Base-by-base conservation (phyloP, 2,888 invertebrate species). In the Stenolophus ochropezus region DNA sequence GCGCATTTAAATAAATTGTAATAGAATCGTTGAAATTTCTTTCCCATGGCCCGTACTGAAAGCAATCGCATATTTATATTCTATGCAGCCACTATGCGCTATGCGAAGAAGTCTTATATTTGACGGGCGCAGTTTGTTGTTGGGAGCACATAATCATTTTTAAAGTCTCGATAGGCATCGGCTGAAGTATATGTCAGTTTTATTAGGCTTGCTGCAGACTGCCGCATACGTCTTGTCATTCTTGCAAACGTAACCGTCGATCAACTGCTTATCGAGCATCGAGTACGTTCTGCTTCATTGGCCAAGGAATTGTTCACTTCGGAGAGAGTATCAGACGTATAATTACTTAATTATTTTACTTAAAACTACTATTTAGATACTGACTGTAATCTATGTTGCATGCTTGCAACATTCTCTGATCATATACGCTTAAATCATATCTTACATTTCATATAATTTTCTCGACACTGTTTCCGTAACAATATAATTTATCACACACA, bases 161-260 rank as follows among this genome's bases (percentile, higher is more conserved):
- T 42, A 78, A 78, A 78, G 18, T 65, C 78, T 78, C 61, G 78
- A 78, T 78, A 65, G 65, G 49, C 47, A 65, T 65, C 74, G 51
- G 21, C 47, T n/a, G 25, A 65, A 42, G 65, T 69, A 79, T 79
- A 25, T 79, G 79, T 71, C 79, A 79, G 53, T 51, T 86, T 86
- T 86, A 86, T 86, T 86, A 86, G 86, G 85, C 86, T 85, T 86
- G 6, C 14, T 25, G 42, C 33, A 69, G 27, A 69, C 47, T 42
- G 61, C 16, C 6, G 78, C 49, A 71, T 79, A 53, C 33, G n/a
- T 79, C 69, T 49, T 69, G 79, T 79, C 79, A 79, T 51, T 14
- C 20, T 51, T 47, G 49, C 33, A 79, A 53, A 18, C 79, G 71
- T 79, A 79, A 53, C 53, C 71, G 79, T 79, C 79, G 33, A 79